Evolutionary conservation across 1,140 invertebrate genomes (phyloP).

Genomic region (Drosophila nigromelanica): DNA sequence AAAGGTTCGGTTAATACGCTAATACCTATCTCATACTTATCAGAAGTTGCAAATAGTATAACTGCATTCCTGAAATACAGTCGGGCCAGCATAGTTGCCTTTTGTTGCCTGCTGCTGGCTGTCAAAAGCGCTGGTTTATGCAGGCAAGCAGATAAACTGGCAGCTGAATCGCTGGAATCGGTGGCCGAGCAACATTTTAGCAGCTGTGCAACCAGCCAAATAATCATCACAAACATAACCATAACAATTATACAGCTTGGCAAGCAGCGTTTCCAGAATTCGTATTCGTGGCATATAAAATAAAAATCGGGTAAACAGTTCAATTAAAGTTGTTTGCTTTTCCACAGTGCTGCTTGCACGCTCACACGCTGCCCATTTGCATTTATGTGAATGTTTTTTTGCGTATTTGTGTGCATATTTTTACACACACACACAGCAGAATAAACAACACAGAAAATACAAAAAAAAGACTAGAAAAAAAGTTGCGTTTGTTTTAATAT

Average conservation of each 20-base stretch:
- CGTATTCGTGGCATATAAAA: conserved; percentile 57
- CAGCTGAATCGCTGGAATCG: conserved; percentile 27
- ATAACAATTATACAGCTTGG: conserved; percentile 77
- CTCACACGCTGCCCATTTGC: conserved; percentile 74
- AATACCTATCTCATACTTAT: neutral
- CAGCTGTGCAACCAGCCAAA: conserved; percentile 81
- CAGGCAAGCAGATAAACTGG: conserved; percentile 43
- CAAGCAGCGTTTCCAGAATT: conserved; percentile 21
- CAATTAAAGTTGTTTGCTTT: conserved; percentile 82
- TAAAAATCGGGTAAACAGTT: conserved; percentile 83
- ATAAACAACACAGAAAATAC: conserved; percentile 53
- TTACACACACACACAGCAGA: conserved; percentile 29
- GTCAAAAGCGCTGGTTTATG: conserved; percentile 30
- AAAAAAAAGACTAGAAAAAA: conserved; percentile 41
- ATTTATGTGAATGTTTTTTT: conserved; percentile 61
- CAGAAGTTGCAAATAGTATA: neutral
- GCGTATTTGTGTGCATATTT: conserved; percentile 50
- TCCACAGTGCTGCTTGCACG: conserved; percentile 51
- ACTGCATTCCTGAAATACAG: neutral
- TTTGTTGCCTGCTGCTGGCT: conserved; percentile 4
- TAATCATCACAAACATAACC: conserved; percentile 82
- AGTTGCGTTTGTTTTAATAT: conserved; percentile 83
- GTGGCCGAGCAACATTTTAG: conserved; percentile 46
- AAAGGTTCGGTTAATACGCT: neutral
- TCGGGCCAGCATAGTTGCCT: neutral